Evolutionary conservation across 1,140 invertebrate species (phyloP), one percentile per base, ranked within the genome.

Genomic region (Condylostylus longicornis): DNA sequence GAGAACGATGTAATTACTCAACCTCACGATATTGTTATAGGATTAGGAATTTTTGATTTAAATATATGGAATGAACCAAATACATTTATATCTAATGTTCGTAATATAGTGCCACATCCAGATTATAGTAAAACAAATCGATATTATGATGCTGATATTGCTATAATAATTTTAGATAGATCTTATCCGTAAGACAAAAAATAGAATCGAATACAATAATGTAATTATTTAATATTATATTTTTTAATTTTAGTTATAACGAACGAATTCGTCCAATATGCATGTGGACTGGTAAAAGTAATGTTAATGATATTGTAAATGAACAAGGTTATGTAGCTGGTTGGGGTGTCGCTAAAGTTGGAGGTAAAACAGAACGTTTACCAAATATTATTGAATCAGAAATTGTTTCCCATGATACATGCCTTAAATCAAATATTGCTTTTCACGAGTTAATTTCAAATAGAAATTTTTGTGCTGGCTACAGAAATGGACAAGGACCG

Each of bases 101-200:
- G 37, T 0, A 23, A 37, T 4, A 47, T 68, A 9, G 38, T 42
- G 6, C 18, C 62, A 2, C 68, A 70, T 42, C 54, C 69, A 0
- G 54, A 68, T 14, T 70, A 66, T 30, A 25, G 31, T 5, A 30
- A 34, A 0, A 37, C 32, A 4, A 6, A 17, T 32, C 37, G 38
- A 18, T 63, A 49, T 7, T 54, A n/a, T n/a, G n/a, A 68, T 31
- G 58, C 66, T 1, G 70, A 72, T 42, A 33, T 72, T 13, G 69
- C 67, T 52, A 63, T 53, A 17, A 63, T 41, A 49, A 58, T 23
- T 28, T 64, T 38, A 8, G 62, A 12, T 14, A 43, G 30, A 18
- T 69, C 19, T 23, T 41, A 22, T 33, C 43, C 28, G 14, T 17
- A 32, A 32, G 14, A 13, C 12, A 8, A 2, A 10, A 33, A 14